Base-by-base conservation (phyloP, 2,797 vertebrate genomes). In the Acanthurus leucopareius region DNA sequence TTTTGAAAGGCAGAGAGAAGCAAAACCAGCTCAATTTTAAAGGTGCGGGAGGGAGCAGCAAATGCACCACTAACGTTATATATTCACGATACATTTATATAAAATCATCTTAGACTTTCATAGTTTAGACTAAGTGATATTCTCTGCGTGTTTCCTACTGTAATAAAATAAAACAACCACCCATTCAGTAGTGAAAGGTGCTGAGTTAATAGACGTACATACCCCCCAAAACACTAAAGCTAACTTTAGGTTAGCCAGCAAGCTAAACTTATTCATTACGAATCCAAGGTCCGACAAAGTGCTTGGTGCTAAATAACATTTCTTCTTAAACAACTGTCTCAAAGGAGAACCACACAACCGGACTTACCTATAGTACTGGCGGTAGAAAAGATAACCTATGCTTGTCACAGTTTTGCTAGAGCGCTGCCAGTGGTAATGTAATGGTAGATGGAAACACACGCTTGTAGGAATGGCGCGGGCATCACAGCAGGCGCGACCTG, bases 401-500 rank as follows among this genome's bases (percentile, higher is more conserved):
- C 13, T 66, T 32, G 25, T 44, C 59, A 67, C 80, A 69, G 66
- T 15, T 59, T 63, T 74, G 49, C 66, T 54, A 44, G 68, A 75
- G 85, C 81, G 67, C 69, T 76, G 76, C 32, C 82, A 77, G 7
- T 79, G 59, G 48, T 76, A 79, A 64, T 68, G 84, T 79, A 63
- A 82, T 53, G 65, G 56, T 72, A 77, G 78, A 71, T 72, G 87
- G 68, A 82, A 76, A 89, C 82, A 91, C 93, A 92, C 92, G 91
- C 85, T 91, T 77, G 83, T 71, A 56, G 63, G 92, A 91, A 90
- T 89, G 91, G 91, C 91, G 93, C 92, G 88, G 61, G 72, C 76
- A 49, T 63, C 72, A 79, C 70, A 53, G 69, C 22, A 11, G 91
- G 79, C 93, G 91, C 93, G 1, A 7, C 1, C 0, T 88, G 87